Conservation (phyloP, 1,140 invertebrate species). For the Cyphomyrmex costatus region DNA sequence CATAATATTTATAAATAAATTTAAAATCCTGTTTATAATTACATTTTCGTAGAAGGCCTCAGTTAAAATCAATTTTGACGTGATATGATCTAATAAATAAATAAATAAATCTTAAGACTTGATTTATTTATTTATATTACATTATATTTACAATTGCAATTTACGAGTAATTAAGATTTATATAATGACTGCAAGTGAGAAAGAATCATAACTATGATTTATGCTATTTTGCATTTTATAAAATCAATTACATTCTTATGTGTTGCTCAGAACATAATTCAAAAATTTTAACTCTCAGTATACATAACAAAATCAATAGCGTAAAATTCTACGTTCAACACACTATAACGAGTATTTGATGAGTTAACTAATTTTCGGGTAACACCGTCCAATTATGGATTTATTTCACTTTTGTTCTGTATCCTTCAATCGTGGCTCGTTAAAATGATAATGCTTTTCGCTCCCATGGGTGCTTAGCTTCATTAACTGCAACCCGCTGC, state of each 20-base stretch:
- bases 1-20: background rate
- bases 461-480: conserved; percentile 14
- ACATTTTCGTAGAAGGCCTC: background rate
- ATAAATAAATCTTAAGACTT: background rate
- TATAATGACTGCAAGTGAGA: background rate
- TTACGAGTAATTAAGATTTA: background rate
- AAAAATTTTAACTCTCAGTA: background rate
- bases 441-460: background rate
- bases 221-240: background rate
- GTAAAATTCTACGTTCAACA: background rate
- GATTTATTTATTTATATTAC: background rate
- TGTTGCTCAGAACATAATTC: background rate
- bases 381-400: conserved; percentile 12
- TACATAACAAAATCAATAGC: background rate
- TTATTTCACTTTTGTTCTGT: background rate
- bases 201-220: background rate
- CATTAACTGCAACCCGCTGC: conserved; percentile 1
- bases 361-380: conserved; percentile 1
- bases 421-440: conserved; percentile 1
- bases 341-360: background rate
- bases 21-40: background rate
- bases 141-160: background rate
- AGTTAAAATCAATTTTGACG: background rate
- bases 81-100: background rate
- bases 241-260: background rate